Evolutionary conservation across 2,888 invertebrate species (phyloP), one percentile per base, ranked within the genome.

Genomic region (Uropetala carovei): DNA sequence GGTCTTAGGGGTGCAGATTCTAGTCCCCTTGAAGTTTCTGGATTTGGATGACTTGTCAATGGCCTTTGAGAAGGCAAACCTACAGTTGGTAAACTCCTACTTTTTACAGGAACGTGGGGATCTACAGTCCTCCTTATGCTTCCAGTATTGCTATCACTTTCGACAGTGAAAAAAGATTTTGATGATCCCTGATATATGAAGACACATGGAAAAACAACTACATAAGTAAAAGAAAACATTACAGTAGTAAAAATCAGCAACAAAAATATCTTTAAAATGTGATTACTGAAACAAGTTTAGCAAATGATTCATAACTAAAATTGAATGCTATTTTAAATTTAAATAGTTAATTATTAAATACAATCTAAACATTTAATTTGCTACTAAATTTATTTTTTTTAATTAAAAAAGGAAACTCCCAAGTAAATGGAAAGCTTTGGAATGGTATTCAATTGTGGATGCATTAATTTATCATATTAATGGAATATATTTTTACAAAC

Each of bases 1-100:
- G 43, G 64, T n/a, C 89, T 89, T 11, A 64, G 64, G 27, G 43
- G n/a, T 14, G 64, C 43, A 16, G 89, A 60, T 8, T 89, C 89
- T 9, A 43, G 18, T 27, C 60, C 64, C n/a, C 68, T 89, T 27
- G 89, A n/a, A n/a, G 60, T 64, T n/a, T 83, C 83, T 22, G 43
- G 43, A 43, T 5, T 89, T 60, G 43, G n/a, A 43, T 68, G 89
- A 56, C 64, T n/a, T 64, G 30, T 30, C 16, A 30, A 43, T 18
- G 43, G 43, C 27, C 89, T 64, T n/a, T 68, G 89, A 43, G 89
- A 59, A 18, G 89, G 89, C 11, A 89, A 64, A 64, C 68, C 64
- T 13, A 89, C 18, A 18, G 64, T 89, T 13, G 89, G 60, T 8
- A n/a, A n/a, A 64, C 1, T 89, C 64, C 89, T 64, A 56, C 64